Base-by-base conservation (phyloP, 2,888 invertebrate genomes). In the Helleia helle region DNA sequence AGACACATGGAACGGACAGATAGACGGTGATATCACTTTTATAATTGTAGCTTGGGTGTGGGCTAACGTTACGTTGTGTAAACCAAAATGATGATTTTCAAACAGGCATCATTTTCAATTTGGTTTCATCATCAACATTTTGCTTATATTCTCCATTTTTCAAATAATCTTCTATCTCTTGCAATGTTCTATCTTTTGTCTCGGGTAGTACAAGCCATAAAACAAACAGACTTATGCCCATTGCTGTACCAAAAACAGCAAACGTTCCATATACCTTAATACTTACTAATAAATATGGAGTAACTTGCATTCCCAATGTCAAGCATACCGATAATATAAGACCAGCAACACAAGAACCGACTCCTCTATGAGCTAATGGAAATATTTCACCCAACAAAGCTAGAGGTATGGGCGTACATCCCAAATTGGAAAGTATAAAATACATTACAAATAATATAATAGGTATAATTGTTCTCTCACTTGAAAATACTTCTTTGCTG, bases 371-470 rank as follows among this genome's bases (percentile, higher is more conserved):
- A 1, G 55, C 62, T 27, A 77, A 55, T 0, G 77, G 77, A 26
- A 67, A 69, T 3, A 77, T 42, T 49, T 79, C 79, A 0, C 79
- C 79, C 15, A 72, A 43, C 8, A 77, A 54, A 1, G 66, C 64
- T 9, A 72, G 43, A 1, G 77, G 67, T 39, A 77, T 71, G 1
- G 71, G 63, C 4, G 71, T 65, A 38, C 72, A 70, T 1, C 76
- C 79, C 12, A 76, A 59, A 47, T 75, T 79, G 0, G 58, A 58
- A 11, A 74, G 42, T 11, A 72, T 52, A 30, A 72, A 71, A 44
- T 65, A 76, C 1, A 59, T 14, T 1, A 58, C 54, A 13, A 74
- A 69, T 7, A 76, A 31, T 0, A 48, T 27, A 15, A 68, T 43
- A 1, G 71, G 59, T 38, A 74, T 52, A 59, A 61, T 64, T 0